Base-by-base conservation (phyloP, 2,113 vertebrate species). In the Otocyon megalotis region DNA sequence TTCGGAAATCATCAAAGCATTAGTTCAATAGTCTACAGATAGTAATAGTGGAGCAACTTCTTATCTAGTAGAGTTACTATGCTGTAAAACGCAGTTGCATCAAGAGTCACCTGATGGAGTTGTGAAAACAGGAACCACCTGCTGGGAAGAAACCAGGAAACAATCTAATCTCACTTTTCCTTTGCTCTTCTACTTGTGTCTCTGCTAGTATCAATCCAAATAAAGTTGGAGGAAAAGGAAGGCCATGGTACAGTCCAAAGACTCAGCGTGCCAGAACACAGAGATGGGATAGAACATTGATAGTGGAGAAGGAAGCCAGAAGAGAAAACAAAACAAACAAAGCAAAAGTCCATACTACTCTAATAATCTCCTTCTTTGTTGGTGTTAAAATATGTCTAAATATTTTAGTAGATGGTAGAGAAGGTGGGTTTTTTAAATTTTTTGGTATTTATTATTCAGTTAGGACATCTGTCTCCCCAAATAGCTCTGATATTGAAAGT, bases 401-500 rank as follows among this genome's bases (percentile, higher is more conserved):
- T 43, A 54, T 48, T 17, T 28, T 89, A 28, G 0, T 53, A 16
- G 22, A 65, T 56, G 19, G 43, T 24, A 81, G 19, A 16, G 58
- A 56, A 50, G 6, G 12, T 30, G 3, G 35, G 5, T 65, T 65
- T 65, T 26, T 17, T 1, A 43, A 43, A 43, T 1, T n/a, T 85
- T 83, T 53, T 35, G n/a, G 10, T 79, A 4, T 2, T 88, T 81
- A 54, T 77, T 65, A 65, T 65, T 91, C 79, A 74, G 24, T 76
- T 76, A 81, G 87, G 50, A 0, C 62, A 92, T 10, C 43, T 0
- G 20, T 1, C 8, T 71, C 0, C 2, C 58, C 67, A 80, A 94
- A 91, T 93, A 97, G 13, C 12, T 93, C 56, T 26, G 88, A 60
- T 87, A 35, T 48, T 58, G 13, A 76, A 80, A 56, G 90, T 79